These are phyloP conservation scores for Acridotheres tristis DNA, from an alignment of 2,797 vertebrate genomes.

Conservation along the genomic window DNA sequence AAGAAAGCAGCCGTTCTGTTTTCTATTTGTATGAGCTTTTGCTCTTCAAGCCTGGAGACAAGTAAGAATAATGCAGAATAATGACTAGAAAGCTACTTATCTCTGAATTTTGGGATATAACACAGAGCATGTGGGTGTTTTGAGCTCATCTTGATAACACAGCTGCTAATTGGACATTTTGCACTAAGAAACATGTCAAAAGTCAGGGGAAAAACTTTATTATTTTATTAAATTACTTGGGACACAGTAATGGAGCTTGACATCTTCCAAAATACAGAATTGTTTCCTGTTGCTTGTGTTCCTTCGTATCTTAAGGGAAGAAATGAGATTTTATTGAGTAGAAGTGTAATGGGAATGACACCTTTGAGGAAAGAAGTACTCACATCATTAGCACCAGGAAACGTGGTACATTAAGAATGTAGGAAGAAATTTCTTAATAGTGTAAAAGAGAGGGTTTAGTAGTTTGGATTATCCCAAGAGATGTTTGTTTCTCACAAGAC, in stretches of 20 bases:
- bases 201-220: background rate
- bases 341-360: background rate
- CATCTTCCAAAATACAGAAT: background rate
- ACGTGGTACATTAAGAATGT: background rate
- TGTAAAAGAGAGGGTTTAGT: constrained; percentile 4
- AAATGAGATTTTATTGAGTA: background rate
- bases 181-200: background rate
- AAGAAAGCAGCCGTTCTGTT: background rate
- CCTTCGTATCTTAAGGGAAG: background rate
- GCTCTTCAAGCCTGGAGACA: background rate
- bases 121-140: background rate
- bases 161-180: background rate
- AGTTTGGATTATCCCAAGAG: constrained; percentile 27
- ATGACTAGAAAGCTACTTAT: background rate
- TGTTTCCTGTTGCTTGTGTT: background rate
- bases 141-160: background rate
- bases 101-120: background rate
- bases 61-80: background rate
- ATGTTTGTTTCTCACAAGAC: constrained; percentile 7
- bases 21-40: background rate
- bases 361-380: background rate
- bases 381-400: constrained; percentile 1
- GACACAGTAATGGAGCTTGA: background rate
- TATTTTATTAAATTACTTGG: background rate
- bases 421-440: constrained; percentile 5